These are phyloP conservation scores for Tromatobia lineatoria DNA, from an alignment of 2,888 invertebrate genomes.

Conservation along the genomic window DNA sequence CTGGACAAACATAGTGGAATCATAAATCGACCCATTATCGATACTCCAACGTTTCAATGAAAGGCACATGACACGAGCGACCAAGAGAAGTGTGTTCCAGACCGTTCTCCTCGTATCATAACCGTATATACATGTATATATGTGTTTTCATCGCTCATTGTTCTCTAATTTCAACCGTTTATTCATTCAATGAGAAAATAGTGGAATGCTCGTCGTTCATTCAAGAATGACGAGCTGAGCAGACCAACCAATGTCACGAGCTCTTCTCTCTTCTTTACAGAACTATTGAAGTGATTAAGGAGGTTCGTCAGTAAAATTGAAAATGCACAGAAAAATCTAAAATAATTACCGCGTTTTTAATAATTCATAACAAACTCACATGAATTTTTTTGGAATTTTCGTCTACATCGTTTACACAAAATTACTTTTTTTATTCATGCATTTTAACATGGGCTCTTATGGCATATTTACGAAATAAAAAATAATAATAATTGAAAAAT, in stretches of 20 bases:
- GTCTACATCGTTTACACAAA: no score
- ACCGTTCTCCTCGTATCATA: conserved; percentile 35
- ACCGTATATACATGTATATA: neutral
- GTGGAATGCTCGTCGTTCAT: conserved; percentile 51
- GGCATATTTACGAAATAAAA: no score
- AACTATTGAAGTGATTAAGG: neutral
- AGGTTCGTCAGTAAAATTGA: no score
- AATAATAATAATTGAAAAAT: no score
- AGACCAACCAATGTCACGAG: conserved; percentile 32
- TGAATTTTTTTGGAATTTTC: no score
- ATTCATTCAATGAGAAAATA: conserved; percentile 67
- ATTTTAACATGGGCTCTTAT: no score
- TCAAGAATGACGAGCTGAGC: conserved; percentile 46
- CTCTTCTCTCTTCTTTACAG: neutral
- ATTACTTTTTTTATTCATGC: no score
- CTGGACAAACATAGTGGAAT: conserved; percentile 58
- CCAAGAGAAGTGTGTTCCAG: conserved; percentile 16
- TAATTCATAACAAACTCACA: no score
- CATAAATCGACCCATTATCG: conserved; percentile 65
- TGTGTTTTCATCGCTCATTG: conserved; percentile 61
- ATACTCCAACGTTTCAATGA: conserved; percentile 60
- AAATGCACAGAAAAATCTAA: no score
- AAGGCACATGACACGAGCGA: conserved; percentile 50
- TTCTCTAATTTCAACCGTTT: conserved; percentile 58
- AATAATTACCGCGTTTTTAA: no score